Evolutionary conservation across 2,113 vertebrate genomes (phyloP), one percentile per base, ranked within the genome.

Genomic region (Xyrauchen texanus): DNA sequence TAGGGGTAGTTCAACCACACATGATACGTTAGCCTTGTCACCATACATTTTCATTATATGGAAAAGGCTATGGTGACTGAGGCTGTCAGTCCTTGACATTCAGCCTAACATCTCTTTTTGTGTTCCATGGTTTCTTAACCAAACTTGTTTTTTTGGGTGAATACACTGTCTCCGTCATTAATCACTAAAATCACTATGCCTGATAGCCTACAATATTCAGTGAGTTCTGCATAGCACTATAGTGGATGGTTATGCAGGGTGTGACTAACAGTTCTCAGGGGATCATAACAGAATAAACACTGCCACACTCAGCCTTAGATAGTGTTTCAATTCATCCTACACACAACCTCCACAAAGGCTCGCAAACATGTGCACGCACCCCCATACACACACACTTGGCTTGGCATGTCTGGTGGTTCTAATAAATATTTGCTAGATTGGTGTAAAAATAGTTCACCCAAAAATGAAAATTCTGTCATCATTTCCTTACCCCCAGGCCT

Each of bases 231-330:
- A 53, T 77, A 44, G 44, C 45, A 71, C n/a, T 57, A 10, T 42
- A 63, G 11, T 71, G n/a, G 61, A 69, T 58, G 67, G 74, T 76
- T 69, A 76, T 71, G 67, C 67, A 13, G 16, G 10, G 67, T 57
- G 74, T 81, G 73, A 77, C 80, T 81, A 81, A 81, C 68, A 77
- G 44, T 21, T 49, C 80, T 77, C 67, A 62, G 53, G 60, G 44
- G 52, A 81, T 69, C 58, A 15, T 62, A 42, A 81, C 34, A 55
- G 74, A 81, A 79, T 57, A 66, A 81, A 71, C 52, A 58, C 77
- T 70, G 60, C 51, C 67, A 70, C 53, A 62, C 60, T 63, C 53
- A 81, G 73, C n/a, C 67, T 71, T 52, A 77, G 60, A 74, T 71
- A 64, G 65, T 51, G 71, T 66, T 77, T 74, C 74, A 52, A 81